Conservation (phyloP, 2,888 invertebrate species). For the Caenorhabditis sulstoni region DNA sequence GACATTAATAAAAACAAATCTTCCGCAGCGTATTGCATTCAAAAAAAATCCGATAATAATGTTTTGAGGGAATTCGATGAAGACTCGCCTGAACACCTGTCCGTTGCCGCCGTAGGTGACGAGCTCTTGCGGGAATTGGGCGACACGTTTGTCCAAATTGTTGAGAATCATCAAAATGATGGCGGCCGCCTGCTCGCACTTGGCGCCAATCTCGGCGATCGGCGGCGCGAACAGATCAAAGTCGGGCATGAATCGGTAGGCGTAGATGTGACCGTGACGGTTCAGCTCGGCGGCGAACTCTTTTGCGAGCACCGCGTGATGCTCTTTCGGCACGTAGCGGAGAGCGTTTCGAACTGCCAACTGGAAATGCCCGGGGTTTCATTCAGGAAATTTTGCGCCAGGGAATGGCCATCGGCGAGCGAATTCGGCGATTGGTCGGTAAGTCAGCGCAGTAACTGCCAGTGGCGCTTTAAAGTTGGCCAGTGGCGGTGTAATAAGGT, state of each 20-base stretch:
- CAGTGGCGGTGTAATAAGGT: too few species aligned
- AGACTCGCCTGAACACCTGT: conserved; percentile 83
- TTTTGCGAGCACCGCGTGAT: conserved; percentile 82
- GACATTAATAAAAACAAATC: too few species aligned
- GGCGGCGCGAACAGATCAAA: conserved; percentile 72
- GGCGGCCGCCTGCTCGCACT: conserved; percentile 82
- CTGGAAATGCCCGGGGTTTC: conserved; percentile 80
- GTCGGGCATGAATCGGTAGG: conserved; percentile 83
- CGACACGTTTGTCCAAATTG: conserved; percentile 85
- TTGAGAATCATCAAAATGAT: conserved; percentile 85
- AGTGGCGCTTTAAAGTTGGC: too few species aligned
- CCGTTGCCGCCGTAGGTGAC: conserved; percentile 86
- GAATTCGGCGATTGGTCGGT: not conserved
- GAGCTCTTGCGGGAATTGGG: conserved; percentile 84
- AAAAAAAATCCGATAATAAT: too few species aligned
- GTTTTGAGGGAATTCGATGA: not conserved
- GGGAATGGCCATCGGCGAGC: too few species aligned
- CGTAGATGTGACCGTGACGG: conserved; percentile 85
- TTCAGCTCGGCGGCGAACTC: conserved; percentile 83
- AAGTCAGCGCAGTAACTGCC: too few species aligned
- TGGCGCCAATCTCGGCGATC: conserved; percentile 70
- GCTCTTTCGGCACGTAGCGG: conserved; percentile 83
- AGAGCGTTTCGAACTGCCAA: conserved; percentile 84
- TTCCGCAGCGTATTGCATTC: too few species aligned
- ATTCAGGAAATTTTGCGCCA: too few species aligned